phyloP scores from a whole-genome alignment of 2,888 invertebrate genomes.

The Eupithecia inturbata region DNA sequence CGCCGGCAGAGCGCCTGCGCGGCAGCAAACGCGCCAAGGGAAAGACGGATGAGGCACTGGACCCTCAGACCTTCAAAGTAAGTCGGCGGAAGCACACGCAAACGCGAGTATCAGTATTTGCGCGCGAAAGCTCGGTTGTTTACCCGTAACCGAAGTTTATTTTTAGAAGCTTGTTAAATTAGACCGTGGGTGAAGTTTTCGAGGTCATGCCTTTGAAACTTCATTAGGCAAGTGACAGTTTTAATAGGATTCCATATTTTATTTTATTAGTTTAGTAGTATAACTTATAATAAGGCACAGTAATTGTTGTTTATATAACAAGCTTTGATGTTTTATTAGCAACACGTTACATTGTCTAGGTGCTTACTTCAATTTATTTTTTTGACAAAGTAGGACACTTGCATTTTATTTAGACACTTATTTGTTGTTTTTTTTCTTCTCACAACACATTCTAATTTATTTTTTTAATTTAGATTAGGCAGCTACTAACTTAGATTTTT shows the following conservation, averaged over 20 bases:
- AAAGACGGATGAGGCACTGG: conserved; percentile 50
- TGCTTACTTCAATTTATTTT: background rate
- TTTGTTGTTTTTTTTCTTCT: background rate
- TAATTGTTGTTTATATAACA: conserved; percentile 13
- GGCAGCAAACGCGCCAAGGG: conserved; percentile 66
- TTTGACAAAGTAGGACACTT: background rate
- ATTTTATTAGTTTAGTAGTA: conserved; percentile 24
- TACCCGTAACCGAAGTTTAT: conserved; percentile 36
- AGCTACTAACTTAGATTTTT: conserved; percentile 48
- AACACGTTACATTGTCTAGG: background rate
- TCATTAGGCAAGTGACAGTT: conserved; percentile 47
- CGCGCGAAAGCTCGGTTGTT: conserved; percentile 56
- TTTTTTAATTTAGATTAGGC: background rate
- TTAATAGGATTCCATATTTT: conserved; percentile 28
- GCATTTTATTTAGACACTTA: background rate
- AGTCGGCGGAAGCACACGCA: conserved; percentile 60
- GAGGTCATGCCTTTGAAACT: conserved; percentile 50
- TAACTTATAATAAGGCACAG: conserved; percentile 15
- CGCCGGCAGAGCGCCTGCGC: conserved; percentile 67
- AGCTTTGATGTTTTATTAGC: background rate
- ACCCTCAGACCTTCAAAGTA: conserved; percentile 71
- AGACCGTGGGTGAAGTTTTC: conserved; percentile 35
- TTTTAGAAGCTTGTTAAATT: conserved; percentile 42
- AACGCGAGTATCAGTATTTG: conserved; percentile 41
- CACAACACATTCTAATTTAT: background rate